Evolutionary conservation across 23 tunicate species (phyloP), one percentile per base, ranked within the genome.

Genomic region (Aplidium turbinatum): DNA sequence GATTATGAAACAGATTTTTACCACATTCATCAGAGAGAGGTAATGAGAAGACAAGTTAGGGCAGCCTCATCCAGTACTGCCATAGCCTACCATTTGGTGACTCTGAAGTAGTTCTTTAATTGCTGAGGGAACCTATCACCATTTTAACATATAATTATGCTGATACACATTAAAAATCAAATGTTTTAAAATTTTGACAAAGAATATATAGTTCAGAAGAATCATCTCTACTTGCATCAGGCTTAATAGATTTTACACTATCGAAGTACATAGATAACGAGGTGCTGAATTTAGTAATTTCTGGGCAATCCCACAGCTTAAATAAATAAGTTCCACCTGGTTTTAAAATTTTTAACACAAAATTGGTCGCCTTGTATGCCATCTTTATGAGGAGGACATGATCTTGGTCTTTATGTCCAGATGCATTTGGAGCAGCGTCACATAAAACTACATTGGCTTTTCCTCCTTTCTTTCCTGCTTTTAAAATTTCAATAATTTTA

Each of bases 351-450:
- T 85, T 68, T 29, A 58, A 26, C 27, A 82, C 80, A 74, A 88
- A 75, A 6, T 42, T 45, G 1, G 73, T 58, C 19, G 87, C 87
- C 34, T 79, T 26, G 18, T 48, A 25, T 4, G 48, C 72, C 4
- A 88, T 50, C 18, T 73, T 67, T 0, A 82, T 34, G 4, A 88
- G 36, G 1, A 38, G 39, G 0, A 65, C 20, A 33, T 88, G 96
- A 31, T 88, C 87, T 3, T 48, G 31, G 11, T 31, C 27, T 55
- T 76, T 60, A 29, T 60, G 31, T 3, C 96, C 96, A 61, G 87
- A 66, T 33, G 87, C 77, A 28, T 75, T 88, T 33, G 87, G 86
- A 20, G 87, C 87, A 34, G 96, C 96, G 69, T 88, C 96, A 76
- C 96, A 88, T 22, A 88, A 11, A 9, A 88, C 96, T 40, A 81